Evolutionary conservation across 1,140 invertebrate genomes (phyloP).

Genomic region (Hylyphantes graminicola): DNA sequence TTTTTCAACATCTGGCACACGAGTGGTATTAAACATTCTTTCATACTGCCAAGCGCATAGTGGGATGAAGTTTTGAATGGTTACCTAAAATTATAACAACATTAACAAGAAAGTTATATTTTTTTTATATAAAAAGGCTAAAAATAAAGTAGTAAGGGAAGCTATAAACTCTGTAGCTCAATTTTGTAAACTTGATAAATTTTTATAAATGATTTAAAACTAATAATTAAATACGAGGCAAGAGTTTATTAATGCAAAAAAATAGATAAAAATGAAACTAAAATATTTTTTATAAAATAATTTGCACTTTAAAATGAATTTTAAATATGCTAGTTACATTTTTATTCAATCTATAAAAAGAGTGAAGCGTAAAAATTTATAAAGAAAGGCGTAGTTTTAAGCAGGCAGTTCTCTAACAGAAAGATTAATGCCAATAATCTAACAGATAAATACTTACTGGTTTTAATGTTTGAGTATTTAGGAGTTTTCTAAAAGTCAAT

Average conservation of each 20-base stretch:
- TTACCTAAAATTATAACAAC: slow-evolving; percentile 73
- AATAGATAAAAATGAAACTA: not conserved
- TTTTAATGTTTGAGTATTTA: slow-evolving; percentile 93
- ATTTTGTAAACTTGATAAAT: too few relatives aligned
- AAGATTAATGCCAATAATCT: too few relatives aligned
- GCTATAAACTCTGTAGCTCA: too few relatives aligned
- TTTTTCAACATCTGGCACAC: slow-evolving; percentile 91
- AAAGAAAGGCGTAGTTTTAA: not conserved
- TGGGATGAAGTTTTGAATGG: slow-evolving; percentile 91
- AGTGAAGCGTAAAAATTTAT: not conserved
- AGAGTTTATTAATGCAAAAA: not conserved
- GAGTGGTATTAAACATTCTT: slow-evolving; percentile 94
- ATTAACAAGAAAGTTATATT: not conserved
- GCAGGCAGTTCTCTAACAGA: not conserved
- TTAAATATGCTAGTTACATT: not conserved
- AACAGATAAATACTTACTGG: slow-evolving; percentile 75
- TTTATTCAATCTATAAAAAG: not conserved
- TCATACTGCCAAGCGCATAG: slow-evolving; percentile 99
- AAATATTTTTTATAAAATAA: not conserved
- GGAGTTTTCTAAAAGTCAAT: slow-evolving; percentile 86
- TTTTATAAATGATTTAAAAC: not conserved
- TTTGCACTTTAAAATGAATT: not conserved
- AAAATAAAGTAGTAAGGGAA: not conserved
- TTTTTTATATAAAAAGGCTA: not conserved
- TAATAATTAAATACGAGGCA: too few relatives aligned